Base-by-base conservation (phyloP, 2,113 vertebrate genomes). In the Corythaixoides concolor region DNA sequence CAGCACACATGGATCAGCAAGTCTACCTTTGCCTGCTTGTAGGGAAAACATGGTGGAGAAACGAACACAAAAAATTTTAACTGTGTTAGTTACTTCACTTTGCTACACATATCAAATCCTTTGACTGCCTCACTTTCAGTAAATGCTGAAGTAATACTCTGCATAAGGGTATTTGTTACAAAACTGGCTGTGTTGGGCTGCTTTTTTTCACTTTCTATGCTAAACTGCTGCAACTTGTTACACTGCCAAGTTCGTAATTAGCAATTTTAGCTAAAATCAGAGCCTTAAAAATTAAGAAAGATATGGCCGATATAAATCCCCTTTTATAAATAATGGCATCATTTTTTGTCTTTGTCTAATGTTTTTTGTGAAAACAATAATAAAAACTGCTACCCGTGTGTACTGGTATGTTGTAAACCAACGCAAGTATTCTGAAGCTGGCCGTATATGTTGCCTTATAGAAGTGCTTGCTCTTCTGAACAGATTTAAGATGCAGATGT, bases 1-100 rank as follows among this genome's bases (percentile, higher is more conserved):
- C 28, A 49, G 27, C 10, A 28, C 13, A 22, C 0, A 0, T 12
- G 15, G 27, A 58, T 78, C 33, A 76, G 3, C 5, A 43, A 43
- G 15, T 69, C 27, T 7, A 15, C 3, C 5, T 66, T 70, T 69
- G 5, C 17, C 39, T 39, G 16, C 6, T 49, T 43, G 3, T 24
- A 33, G 67, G 5, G 16, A 17, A 4, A 89, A 27, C 10, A 13
- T 2, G 5, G 11, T 19, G 33, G 32, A 75, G 30, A 89, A 74
- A 66, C 2, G 21, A 24, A 69, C 17, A 45, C 12, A 37, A 33
- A 49, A 56, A 24, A 43, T 41, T 93, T 60, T 49, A 60, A 23
- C 28, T 47, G 9, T 15, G 6, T 73, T 35, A 18, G n/a, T 47
- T 69, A n/a, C 20, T 53, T 53, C 52, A 53, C 26, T 77, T 72